A percentile compares a stretch with the other conserved stretches of the same genome.
Evolutionary conservation across 2,888 invertebrate genomes (phyloP).

Genomic region (Andrena flavipes): DNA sequence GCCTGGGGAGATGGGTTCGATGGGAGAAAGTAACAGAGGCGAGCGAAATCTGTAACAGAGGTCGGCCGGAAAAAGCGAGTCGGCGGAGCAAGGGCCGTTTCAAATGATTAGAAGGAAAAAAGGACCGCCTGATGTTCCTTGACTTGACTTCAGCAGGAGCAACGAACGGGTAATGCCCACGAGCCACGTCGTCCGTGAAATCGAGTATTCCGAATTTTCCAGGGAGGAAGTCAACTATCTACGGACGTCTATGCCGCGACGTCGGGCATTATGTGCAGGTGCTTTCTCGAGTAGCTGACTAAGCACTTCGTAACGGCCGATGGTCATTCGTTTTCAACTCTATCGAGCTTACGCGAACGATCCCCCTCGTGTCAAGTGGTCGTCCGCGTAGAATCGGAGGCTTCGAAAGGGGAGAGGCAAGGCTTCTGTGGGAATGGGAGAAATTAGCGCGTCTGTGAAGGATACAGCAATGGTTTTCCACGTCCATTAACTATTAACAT

Average conservation of each 20-base stretch:
- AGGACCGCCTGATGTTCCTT: constrained; percentile 20
- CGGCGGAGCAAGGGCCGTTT: neutral
- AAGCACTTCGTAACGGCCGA: constrained; percentile 75
- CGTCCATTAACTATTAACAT: neutral
- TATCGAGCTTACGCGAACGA: constrained; percentile 65
- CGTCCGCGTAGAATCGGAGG: constrained; percentile 43
- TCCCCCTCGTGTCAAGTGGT: constrained; percentile 57
- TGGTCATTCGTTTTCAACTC: constrained; percentile 75
- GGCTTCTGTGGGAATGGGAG: neutral
- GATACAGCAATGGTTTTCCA: neutral
- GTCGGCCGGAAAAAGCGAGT: neutral
- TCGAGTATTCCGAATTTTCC: constrained; percentile 66
- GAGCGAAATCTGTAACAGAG: neutral
- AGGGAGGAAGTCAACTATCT: constrained; percentile 47
- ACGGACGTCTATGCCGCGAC: constrained; percentile 51
- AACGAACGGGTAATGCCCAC: constrained; percentile 21
- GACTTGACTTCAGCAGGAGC: constrained; percentile 24
- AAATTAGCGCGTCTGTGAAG: neutral
- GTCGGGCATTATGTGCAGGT: constrained; percentile 76
- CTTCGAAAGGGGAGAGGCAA: constrained; percentile 1
- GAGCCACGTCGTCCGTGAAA: constrained; percentile 58
- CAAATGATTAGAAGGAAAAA: neutral
- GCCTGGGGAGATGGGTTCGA: too few relatives aligned
- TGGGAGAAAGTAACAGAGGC: neutral
- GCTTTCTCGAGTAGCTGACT: constrained; percentile 78